Evolutionary conservation across 1,140 invertebrate species (phyloP).

Genomic region (Hetaerina americana): DNA sequence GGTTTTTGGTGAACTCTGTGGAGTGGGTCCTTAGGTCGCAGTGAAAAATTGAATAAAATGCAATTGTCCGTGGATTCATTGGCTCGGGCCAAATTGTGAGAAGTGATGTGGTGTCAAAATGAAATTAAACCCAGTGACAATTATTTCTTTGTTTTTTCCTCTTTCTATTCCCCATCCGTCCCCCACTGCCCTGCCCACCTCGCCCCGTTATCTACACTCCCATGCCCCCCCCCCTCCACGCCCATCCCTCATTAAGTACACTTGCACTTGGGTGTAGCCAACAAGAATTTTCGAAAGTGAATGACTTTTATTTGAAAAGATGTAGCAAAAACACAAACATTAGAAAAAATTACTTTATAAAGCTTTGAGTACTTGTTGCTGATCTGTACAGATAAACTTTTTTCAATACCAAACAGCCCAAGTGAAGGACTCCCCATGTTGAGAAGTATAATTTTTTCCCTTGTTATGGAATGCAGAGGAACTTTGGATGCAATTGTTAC

Average conservation of each 20-base stretch:
- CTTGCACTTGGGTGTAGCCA: neutral
- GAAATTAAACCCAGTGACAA: neutral
- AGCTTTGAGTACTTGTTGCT: neutral
- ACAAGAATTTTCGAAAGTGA: neutral
- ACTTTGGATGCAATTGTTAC: neutral
- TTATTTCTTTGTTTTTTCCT: neutral
- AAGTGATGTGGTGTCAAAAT: neutral
- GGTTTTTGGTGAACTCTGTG: too few species aligned
- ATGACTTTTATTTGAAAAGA: neutral
- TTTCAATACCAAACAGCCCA: neutral
- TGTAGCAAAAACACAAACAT: neutral
- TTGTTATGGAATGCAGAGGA: neutral
- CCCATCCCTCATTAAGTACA: too few species aligned
- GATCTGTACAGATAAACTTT: neutral
- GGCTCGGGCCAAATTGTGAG: neutral
- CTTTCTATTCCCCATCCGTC: neutral
- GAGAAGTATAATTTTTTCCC: neutral
- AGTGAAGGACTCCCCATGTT: neutral
- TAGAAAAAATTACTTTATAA: conserved; percentile 1
- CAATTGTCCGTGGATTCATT: neutral
- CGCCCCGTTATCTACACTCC: too few species aligned
- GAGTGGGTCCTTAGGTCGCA: neutral
- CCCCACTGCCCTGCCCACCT: too few species aligned
- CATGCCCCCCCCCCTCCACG: too few species aligned
- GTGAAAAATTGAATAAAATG: neutral